These are phyloP conservation scores for Redunca redunca DNA, from an alignment of 2,113 vertebrate genomes.

Conservation along the genomic window DNA sequence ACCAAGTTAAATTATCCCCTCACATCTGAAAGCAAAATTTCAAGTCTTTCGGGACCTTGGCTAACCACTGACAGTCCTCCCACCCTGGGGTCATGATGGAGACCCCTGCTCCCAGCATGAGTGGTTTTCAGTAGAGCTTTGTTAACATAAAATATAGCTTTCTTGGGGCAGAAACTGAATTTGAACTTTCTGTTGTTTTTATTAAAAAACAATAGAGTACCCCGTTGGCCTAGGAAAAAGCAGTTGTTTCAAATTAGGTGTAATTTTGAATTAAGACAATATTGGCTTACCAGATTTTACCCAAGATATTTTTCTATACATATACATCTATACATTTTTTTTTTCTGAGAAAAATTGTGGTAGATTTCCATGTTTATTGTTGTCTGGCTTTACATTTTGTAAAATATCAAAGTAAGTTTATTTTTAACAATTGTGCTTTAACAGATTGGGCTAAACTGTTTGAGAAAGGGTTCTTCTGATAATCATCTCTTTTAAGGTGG, in stretches of 20 bases:
- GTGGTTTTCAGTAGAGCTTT: neutral
- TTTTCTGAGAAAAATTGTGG: neutral
- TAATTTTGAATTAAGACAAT: conserved; percentile 54
- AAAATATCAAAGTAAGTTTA: conserved; percentile 11
- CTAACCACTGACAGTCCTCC: neutral
- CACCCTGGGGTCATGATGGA: neutral
- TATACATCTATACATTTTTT: neutral
- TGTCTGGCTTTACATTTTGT: neutral
- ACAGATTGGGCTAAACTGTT: neutral
- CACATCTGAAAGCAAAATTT: neutral
- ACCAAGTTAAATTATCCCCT: neutral
- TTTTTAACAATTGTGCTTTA: neutral
- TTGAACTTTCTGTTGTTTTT: conserved; percentile 28
- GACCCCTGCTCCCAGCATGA: neutral
- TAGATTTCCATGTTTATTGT: neutral
- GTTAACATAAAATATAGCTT: conserved; percentile 10
- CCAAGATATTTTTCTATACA: neutral
- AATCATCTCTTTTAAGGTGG: neutral
- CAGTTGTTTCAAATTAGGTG: conserved; percentile 64
- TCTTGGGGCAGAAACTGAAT: neutral
- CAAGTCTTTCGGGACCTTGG: neutral
- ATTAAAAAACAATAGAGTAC: neutral
- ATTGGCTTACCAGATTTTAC: conserved; percentile 37
- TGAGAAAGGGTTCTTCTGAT: neutral
- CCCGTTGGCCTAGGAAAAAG: neutral